Evolutionary conservation across 2,113 vertebrate species (phyloP).

Genomic region (Gopherus evgoodei): DNA sequence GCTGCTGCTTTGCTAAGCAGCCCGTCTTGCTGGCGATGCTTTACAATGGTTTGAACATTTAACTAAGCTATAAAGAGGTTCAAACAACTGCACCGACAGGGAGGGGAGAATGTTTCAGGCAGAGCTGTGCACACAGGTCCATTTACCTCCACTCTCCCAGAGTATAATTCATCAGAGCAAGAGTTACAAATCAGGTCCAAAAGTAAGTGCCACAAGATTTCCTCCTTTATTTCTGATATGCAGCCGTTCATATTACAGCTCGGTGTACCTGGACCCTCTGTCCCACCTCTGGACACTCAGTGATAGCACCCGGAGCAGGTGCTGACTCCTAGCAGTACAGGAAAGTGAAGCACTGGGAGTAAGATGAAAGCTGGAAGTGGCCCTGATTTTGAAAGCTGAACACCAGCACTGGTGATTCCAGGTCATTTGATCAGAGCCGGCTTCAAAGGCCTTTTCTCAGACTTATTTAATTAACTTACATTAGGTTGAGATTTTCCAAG

Average conservation of each 20-base stretch:
- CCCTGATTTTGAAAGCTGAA: neutral
- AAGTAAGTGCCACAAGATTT: neutral
- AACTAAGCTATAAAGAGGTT: neutral
- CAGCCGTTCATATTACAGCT: neutral
- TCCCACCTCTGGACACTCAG: rapidly evolving
- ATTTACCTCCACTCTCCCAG: neutral
- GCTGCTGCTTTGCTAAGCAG: slow-evolving; percentile 43
- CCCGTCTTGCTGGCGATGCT: neutral
- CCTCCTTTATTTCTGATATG: neutral
- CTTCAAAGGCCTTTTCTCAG: neutral
- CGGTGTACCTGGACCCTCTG: neutral
- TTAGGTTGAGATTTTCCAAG: neutral
- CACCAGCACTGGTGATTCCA: neutral
- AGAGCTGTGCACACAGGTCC: neutral
- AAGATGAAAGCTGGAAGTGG: neutral
- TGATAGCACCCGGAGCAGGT: neutral
- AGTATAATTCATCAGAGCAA: neutral
- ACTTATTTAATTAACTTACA: neutral
- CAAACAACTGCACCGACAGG: neutral
- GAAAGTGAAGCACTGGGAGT: neutral
- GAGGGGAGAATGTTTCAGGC: neutral
- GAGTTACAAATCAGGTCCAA: neutral
- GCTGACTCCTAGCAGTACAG: neutral
- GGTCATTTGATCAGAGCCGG: neutral
- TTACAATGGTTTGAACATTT: neutral